Evolutionary conservation across 2,888 invertebrate species (phyloP), one percentile per base, ranked within the genome.

Genomic region (Drosophila fungiperda): DNA sequence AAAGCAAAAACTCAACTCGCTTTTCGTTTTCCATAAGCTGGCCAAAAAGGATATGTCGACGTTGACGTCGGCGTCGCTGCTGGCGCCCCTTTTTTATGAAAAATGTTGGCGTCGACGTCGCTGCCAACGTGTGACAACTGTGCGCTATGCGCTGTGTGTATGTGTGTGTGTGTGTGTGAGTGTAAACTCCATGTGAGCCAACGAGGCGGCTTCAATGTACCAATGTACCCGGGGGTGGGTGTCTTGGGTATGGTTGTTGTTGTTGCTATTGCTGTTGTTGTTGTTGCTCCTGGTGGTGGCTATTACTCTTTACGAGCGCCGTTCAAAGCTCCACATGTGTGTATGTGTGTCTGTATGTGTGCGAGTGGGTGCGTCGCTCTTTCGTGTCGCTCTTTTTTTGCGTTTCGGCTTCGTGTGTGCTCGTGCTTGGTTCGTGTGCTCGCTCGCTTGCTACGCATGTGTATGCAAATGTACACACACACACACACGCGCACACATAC

Each of bases 41-140:
- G 57, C 73, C 73, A 74, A 70, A 76, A 80, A 80, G 81, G 81
- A 77, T 79, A 78, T 78, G 79, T 66, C 45, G 72, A 65, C 78
- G 82, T 32, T 36, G 40, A 26, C 60, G 76, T 53, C 50, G 68
- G 54, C 80, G 72, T 70, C 74, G 66, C 57, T 54, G 68, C 68
- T 57, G 65, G 58, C 64, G 82, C 72, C 79, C 79, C 73, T 55
- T 72, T 73, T 82, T 78, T 89, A 89, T 82, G 83, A 87, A 87
- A 87, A 87, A 87, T 89, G 87, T 87, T 73, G 76, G 68, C 87
- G 83, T 69, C 72, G 85, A 59, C 74, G 65, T 70, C 72, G 73
- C 69, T 72, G 82, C 86, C 87, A 87, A 84, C 86, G 85, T 85
- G 89, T 85, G 85, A 88, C 85, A 85, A 85, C 87, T 77, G 74